These are phyloP conservation scores for Scarus forsteni DNA, from an alignment of 2,797 vertebrate species.

Conservation along the genomic window DNA sequence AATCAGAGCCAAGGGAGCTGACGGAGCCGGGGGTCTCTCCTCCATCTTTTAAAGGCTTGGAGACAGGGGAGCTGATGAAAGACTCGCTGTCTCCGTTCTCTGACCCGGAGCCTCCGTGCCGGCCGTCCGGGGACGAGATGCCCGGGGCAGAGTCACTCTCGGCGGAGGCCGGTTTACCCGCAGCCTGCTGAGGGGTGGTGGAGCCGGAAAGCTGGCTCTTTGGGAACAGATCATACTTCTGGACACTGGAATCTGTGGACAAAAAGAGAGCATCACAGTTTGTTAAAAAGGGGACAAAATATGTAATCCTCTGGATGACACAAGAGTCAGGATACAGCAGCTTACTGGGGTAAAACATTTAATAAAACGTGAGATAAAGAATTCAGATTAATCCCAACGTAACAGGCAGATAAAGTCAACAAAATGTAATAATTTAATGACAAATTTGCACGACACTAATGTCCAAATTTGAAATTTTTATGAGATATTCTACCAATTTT, in stretches of 20 bases:
- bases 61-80: conserved; percentile 91
- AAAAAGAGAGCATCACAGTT: conserved; percentile 17
- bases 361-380: too few species aligned
- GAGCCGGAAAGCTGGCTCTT: conserved; percentile 89
- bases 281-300: neutral
- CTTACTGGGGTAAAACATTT: too few species aligned
- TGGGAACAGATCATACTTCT: conserved; percentile 95
- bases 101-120: conserved; percentile 90
- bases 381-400: too few species aligned
- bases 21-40: conserved; percentile 95
- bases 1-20: conserved; percentile 95
- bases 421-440: too few species aligned
- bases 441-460: too few species aligned
- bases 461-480: too few species aligned
- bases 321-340: neutral
- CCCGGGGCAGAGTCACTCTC: conserved; percentile 91
- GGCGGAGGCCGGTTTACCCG: conserved; percentile 87
- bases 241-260: conserved; percentile 89
- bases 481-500: too few species aligned
- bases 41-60: conserved; percentile 89
- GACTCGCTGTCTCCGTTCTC: conserved; percentile 97
- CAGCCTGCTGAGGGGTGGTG: conserved; percentile 85
- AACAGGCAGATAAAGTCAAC: neutral
- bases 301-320: neutral
- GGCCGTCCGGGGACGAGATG: conserved; percentile 93